These are phyloP conservation scores for Apotomis turbidana DNA, from an alignment of 2,888 invertebrate species.

Conservation along the genomic window DNA sequence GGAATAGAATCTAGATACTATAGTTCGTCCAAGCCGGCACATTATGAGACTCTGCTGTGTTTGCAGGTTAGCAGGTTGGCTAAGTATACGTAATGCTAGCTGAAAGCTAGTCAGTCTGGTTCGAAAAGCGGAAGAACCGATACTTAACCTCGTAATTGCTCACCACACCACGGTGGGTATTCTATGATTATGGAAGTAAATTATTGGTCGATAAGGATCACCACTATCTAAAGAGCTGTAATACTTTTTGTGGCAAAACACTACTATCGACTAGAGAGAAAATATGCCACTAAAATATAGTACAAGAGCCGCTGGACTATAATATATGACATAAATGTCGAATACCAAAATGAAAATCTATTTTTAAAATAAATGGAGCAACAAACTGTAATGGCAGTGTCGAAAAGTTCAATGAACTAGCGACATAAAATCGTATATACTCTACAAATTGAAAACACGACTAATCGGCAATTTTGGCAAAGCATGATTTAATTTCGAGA, in stretches of 20 bases:
- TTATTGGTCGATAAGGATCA: background rate
- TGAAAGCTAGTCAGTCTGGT: conserved; percentile 38
- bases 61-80: conserved; percentile 23
- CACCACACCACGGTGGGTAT: background rate
- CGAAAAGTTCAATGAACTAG: conserved; percentile 24
- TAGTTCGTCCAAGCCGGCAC: background rate
- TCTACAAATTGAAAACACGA: conserved; percentile 21
- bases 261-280: background rate
- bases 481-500: background rate
- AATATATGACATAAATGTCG: background rate
- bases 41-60: conserved; percentile 12
- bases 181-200: background rate
- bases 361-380: conserved; percentile 34
- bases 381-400: conserved; percentile 25
- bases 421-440: conserved; percentile 16
- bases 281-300: background rate
- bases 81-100: conserved; percentile 23
- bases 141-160: conserved; percentile 1
- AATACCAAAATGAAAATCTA: background rate
- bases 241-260: too few species aligned
- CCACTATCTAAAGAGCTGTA: too few species aligned
- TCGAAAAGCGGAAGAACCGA: conserved; percentile 18
- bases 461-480: conserved; percentile 27
- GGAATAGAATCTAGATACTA: background rate
- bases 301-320: background rate